Base-by-base conservation (phyloP, 2,888 invertebrate species). In the Metacarcinus magister region DNA sequence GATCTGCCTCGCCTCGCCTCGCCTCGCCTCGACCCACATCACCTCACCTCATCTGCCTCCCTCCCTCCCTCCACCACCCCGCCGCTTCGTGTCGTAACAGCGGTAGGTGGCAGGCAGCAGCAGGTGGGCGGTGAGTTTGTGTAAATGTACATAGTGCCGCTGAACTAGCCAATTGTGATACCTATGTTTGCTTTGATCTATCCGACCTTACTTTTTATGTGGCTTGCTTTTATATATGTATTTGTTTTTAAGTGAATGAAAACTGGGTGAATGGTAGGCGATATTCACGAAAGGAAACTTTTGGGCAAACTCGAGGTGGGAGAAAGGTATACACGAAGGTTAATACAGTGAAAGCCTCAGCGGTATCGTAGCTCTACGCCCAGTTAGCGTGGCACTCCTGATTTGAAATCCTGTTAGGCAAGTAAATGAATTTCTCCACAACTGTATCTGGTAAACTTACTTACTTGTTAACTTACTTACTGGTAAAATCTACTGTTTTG, bases 321-420 rank as follows among this genome's bases (percentile, higher is more conserved):
- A 16, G 75, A 8, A 75, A 75, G 7, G 75, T n/a, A 60, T 23
- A n/a, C 8, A 8, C n/a, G 23, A 75, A 7, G n/a, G 75, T 75
- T 75, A 23, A 4, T 75, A 75, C 8, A 23, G 75, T 75, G 7
- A 75, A 23, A n/a, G 28, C 7, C 28, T 75, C 23, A n/a, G n/a
- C n/a, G n/a, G 75, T n/a, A 75, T 75, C 75, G n/a, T n/a, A n/a
- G 75, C 75, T 75, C 7, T n/a, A 75, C 75, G n/a, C 75, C 23
- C 75, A 75, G 75, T 75, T 75, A 28, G 75, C 75, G 23, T 75
- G 75, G n/a, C 75, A 75, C 75, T 75, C 28, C 7, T 75, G 23
- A 75, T n/a, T 75, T n/a, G 5, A 75, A 28, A 75, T n/a, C 23
- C 23, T 23, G 5, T 75, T 75, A 75, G 75, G 75, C 28, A n/a